Evolutionary conservation across 2,888 invertebrate genomes (phyloP).

Genomic region (Polietes domitor): DNA sequence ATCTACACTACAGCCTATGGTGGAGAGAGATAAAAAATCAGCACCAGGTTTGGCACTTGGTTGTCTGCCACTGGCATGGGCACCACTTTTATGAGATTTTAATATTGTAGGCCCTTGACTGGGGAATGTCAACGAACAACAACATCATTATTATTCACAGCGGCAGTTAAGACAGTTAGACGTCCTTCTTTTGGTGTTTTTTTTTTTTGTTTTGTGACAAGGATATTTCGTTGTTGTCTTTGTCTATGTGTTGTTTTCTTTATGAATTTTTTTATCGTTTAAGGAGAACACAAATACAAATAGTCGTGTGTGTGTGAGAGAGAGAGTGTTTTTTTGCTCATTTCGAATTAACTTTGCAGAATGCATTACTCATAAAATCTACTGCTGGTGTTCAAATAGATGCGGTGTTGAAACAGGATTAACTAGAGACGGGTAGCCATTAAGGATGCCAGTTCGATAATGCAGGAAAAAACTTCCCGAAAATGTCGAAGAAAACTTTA

Average conservation of each 20-base stretch:
- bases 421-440: background rate
- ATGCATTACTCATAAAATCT: constrained; percentile 61
- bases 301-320: constrained; percentile 10
- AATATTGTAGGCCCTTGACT: constrained; percentile 54
- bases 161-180: constrained; percentile 59
- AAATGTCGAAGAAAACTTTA: no score
- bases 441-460: background rate
- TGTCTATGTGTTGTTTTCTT: constrained; percentile 39
- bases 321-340: constrained; percentile 19
- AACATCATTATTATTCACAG: constrained; percentile 63
- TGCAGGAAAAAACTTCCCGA: no score
- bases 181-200: no score
- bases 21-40: no score
- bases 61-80: constrained; percentile 25
- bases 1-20: no score
- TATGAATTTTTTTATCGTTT: constrained; percentile 48
- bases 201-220: constrained; percentile 23
- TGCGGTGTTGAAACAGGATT: constrained; percentile 28
- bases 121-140: constrained; percentile 53
- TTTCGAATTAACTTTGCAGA: constrained; percentile 46
- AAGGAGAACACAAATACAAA: constrained; percentile 47
- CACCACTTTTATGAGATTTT: constrained; percentile 52
- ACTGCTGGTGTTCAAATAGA: constrained; percentile 50
- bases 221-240: background rate
- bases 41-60: background rate